These are phyloP conservation scores for Spongilla lacustris DNA, from an alignment of 37 sponge, comb jelly and placozoan species.

Conservation along the genomic window DNA sequence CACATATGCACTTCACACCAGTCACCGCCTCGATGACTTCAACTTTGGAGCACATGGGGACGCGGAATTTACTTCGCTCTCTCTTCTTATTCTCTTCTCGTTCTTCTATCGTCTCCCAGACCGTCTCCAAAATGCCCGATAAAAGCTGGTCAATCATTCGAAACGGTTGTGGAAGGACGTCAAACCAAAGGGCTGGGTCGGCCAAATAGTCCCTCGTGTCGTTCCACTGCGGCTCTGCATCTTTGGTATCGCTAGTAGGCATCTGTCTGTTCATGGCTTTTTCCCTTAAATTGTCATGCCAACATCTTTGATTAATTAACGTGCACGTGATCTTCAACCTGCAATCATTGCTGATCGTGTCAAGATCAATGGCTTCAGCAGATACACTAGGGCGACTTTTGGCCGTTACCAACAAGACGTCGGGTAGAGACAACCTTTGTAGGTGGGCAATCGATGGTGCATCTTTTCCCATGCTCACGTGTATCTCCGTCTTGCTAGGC, in stretches of 20 bases:
- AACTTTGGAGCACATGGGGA: slow-evolving; percentile 7
- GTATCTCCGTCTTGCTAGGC: slow-evolving; percentile 16
- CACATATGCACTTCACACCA: no score
- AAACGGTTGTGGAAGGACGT: slow-evolving; percentile 74
- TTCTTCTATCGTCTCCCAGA: slow-evolving; percentile 35
- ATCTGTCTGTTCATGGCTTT: background rate
- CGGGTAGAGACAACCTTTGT: slow-evolving; percentile 76
- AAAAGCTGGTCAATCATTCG: slow-evolving; percentile 58
- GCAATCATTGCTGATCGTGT: background rate
- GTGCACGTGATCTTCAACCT: no score
- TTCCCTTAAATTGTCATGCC: background rate
- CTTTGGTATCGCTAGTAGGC: background rate
- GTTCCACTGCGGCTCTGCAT: background rate
- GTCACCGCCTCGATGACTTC: no score
- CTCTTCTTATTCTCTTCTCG: slow-evolving; percentile 16
- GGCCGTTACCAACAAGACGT: slow-evolving; percentile 52
- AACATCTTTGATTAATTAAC: no score
- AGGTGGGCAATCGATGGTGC: slow-evolving; percentile 27
- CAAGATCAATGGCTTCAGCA: background rate
- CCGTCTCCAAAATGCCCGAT: slow-evolving; percentile 34
- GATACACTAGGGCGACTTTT: slow-evolving; percentile 23
- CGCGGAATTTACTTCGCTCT: slow-evolving; percentile 13
- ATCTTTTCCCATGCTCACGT: background rate
- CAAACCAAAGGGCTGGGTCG: slow-evolving; percentile 68
- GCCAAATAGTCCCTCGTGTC: slow-evolving; percentile 48